Evolutionary conservation across 2,888 invertebrate species (phyloP).

Genomic region (Operophtera brumata): DNA sequence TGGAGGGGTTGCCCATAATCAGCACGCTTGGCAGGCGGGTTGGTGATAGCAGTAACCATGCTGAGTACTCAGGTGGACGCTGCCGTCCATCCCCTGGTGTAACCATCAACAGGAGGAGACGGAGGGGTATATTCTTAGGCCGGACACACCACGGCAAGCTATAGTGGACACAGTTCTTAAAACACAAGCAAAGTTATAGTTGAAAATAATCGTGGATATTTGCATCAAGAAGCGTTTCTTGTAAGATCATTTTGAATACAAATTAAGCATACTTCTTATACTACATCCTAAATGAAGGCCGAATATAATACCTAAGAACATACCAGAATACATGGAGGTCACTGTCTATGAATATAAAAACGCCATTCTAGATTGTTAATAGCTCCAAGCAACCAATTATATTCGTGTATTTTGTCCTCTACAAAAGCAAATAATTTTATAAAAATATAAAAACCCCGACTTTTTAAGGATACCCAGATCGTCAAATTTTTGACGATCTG

Average conservation of each 20-base stretch:
- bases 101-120: too few species aligned
- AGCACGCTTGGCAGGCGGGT: too few species aligned
- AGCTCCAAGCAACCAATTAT: background rate
- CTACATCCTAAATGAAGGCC: background rate
- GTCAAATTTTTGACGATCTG: too few species aligned
- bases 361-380: slow-evolving; percentile 1
- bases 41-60: too few species aligned
- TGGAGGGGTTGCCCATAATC: too few species aligned
- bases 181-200: background rate
- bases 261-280: background rate
- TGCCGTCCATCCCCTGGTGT: too few species aligned
- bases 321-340: slow-evolving; percentile 3
- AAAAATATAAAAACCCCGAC: too few species aligned
- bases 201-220: background rate
- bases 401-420: slow-evolving; percentile 7
- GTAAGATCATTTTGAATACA: background rate
- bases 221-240: slow-evolving; percentile 4
- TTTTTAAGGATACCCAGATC: too few species aligned
- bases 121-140: too few species aligned
- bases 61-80: too few species aligned
- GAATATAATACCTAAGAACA: slow-evolving; percentile 1
- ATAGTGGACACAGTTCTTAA: slow-evolving; percentile 6
- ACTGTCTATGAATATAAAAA: slow-evolving; percentile 10
- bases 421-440: too few species aligned
- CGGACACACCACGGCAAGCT: too few species aligned